Evolutionary conservation across 2,888 invertebrate genomes (phyloP).

Genomic region (Dolichomitus sp.): DNA sequence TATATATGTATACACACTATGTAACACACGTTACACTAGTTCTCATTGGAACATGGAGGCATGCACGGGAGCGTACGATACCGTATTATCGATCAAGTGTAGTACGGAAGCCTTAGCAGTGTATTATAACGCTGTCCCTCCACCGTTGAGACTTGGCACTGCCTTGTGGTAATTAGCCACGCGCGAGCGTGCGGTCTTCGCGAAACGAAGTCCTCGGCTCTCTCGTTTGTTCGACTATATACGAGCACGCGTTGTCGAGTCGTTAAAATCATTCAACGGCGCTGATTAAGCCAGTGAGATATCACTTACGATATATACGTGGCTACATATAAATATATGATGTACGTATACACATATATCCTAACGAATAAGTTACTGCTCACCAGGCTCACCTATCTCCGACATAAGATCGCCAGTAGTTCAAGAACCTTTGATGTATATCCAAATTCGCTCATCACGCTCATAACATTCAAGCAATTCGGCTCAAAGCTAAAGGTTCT

Average conservation of each 20-base stretch:
- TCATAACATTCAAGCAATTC: neutral
- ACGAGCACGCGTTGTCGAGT: slow-evolving; percentile 33
- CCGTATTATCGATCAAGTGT: slow-evolving; percentile 80
- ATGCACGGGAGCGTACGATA: slow-evolving; percentile 69
- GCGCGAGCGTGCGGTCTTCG: slow-evolving; percentile 41
- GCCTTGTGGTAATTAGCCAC: slow-evolving; percentile 70
- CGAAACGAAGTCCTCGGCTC: slow-evolving; percentile 26
- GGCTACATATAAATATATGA: neutral
- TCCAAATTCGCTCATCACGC: slow-evolving; percentile 13
- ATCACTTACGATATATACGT: neutral
- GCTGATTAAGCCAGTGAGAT: slow-evolving; percentile 27
- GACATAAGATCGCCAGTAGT: slow-evolving; percentile 14
- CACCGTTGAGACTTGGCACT: slow-evolving; percentile 45
- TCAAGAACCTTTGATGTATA: slow-evolving; percentile 19
- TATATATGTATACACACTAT: neutral
- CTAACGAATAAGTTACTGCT: neutral
- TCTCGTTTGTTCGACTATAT: slow-evolving; percentile 28
- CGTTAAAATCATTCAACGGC: slow-evolving; percentile 42
- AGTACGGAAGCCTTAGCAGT: slow-evolving; percentile 79
- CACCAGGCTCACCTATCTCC: neutral
- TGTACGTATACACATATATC: neutral
- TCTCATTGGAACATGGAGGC: slow-evolving; percentile 40
- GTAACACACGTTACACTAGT: neutral
- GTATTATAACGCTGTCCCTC: slow-evolving; percentile 59
- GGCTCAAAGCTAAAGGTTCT: neutral